Percentiles rank a stretch among this genome's conserved stretches.
These are phyloP conservation scores for Philhelius pedissequus DNA, from an alignment of 2,888 invertebrate genomes.

Conservation along the genomic window DNA sequence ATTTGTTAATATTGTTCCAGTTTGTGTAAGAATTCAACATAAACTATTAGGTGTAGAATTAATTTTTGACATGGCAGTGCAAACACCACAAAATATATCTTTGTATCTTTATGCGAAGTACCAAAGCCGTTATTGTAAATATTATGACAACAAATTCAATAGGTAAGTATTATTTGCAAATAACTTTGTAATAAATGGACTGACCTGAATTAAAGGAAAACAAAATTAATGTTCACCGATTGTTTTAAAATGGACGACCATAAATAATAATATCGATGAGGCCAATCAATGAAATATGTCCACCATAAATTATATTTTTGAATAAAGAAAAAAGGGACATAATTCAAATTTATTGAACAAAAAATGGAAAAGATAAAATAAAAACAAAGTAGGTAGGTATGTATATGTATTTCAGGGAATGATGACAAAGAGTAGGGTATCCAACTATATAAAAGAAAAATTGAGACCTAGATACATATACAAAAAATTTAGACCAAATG, in stretches of 20 bases:
- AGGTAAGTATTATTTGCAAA: conserved; percentile 35
- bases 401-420: background rate
- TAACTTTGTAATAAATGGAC: conserved; percentile 25
- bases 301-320: conserved; percentile 24
- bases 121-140: too few species aligned
- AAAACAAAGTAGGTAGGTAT: background rate
- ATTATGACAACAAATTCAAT: too few species aligned
- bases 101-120: too few species aligned
- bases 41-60: too few species aligned
- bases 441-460: background rate
- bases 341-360: conserved; percentile 1
- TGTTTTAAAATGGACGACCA: conserved; percentile 20
- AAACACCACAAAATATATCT: too few species aligned
- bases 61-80: too few species aligned
- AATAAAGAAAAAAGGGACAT: background rate
- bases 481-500: background rate
- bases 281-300: background rate
- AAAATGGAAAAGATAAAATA: background rate
- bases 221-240: conserved; percentile 34
- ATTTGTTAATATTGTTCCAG: too few species aligned
- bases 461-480: background rate
- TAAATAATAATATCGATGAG: conserved; percentile 6
- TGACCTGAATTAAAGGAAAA: conserved; percentile 18
- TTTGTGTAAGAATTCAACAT: too few species aligned
- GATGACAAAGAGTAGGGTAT: background rate